Conservation (phyloP, 2,113 vertebrate genomes). For the Chascanopsetta lugubris region DNA sequence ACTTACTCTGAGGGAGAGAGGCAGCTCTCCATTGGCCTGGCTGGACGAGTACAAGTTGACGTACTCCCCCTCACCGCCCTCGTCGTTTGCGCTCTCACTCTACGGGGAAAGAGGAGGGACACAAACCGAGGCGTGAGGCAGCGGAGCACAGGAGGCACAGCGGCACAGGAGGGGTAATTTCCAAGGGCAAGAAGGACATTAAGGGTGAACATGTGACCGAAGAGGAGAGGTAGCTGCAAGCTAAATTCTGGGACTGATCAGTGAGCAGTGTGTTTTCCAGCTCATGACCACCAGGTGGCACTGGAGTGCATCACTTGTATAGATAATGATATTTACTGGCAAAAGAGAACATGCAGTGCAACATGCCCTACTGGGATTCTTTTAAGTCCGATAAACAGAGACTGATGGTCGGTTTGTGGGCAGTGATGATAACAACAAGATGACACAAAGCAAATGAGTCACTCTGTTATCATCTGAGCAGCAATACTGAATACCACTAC, state of each 20-base stretch:
- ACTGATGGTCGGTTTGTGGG: slow-evolving; percentile 62
- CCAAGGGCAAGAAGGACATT: slow-evolving; percentile 32
- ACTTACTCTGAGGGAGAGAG: slow-evolving; percentile 91
- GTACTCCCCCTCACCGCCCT: slow-evolving; percentile 95
- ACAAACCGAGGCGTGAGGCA: slow-evolving; percentile 65
- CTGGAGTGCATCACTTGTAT: slow-evolving; percentile 46
- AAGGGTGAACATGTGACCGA: slow-evolving; percentile 30
- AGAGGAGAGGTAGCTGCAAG: slow-evolving; percentile 38
- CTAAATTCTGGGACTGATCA: slow-evolving; percentile 16
- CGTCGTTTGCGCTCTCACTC: slow-evolving; percentile 91
- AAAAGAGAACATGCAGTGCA: slow-evolving; percentile 67
- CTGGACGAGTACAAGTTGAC: slow-evolving; percentile 94
- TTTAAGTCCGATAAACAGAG: slow-evolving; percentile 58
- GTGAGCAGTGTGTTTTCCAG: slow-evolving; percentile 9
- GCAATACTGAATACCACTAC: slow-evolving; percentile 31
- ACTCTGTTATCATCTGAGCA: slow-evolving; percentile 42
- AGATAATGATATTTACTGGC: slow-evolving; percentile 39
- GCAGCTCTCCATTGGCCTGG: slow-evolving; percentile 90
- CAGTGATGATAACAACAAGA: slow-evolving; percentile 61
- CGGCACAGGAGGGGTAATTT: slow-evolving; percentile 44
- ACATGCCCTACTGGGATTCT: slow-evolving; percentile 61
- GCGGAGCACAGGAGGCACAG: no score
- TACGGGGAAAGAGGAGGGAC: slow-evolving; percentile 85
- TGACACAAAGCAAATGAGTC: slow-evolving; percentile 50
- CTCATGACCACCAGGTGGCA: slow-evolving; percentile 63